Evolutionary conservation across 2,888 invertebrate genomes (phyloP).

Genomic region (Nomada flava): DNA sequence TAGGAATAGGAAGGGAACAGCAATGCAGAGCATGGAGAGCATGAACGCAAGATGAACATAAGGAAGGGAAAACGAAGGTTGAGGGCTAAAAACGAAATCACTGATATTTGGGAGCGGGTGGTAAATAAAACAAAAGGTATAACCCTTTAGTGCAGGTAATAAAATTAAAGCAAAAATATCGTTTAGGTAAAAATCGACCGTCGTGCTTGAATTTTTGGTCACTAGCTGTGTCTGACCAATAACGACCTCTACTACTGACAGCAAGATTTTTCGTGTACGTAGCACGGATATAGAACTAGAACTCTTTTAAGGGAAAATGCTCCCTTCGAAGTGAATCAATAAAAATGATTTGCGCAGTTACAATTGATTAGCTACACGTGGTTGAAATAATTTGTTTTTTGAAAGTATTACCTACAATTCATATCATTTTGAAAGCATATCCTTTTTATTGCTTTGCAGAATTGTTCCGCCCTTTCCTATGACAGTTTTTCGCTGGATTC

Average conservation of each 20-base stretch:
- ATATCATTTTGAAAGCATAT: no score
- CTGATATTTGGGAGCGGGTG: no score
- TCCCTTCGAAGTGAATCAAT: background rate
- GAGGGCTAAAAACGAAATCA: no score
- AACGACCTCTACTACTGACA: slow-evolving; percentile 37
- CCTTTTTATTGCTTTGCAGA: no score
- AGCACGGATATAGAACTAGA: background rate
- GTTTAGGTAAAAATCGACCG: background rate
- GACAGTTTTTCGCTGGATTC: no score
- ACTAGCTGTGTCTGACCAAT: slow-evolving; percentile 35
- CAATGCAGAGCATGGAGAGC: no score
- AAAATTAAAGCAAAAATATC: background rate
- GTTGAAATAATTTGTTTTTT: background rate
- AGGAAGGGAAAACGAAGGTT: no score
- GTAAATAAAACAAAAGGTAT: no score
- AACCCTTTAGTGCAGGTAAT: no score
- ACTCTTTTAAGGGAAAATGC: background rate
- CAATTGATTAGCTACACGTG: background rate
- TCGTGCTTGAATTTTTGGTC: background rate
- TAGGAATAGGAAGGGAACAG: no score
- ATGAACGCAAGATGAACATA: no score
- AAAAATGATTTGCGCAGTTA: background rate
- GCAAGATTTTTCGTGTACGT: slow-evolving; percentile 6
- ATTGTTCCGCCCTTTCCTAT: no score
- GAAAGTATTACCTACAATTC: background rate